Evolutionary conservation across 2,113 vertebrate species (phyloP).

Genomic region (Tonatia bakeri): DNA sequence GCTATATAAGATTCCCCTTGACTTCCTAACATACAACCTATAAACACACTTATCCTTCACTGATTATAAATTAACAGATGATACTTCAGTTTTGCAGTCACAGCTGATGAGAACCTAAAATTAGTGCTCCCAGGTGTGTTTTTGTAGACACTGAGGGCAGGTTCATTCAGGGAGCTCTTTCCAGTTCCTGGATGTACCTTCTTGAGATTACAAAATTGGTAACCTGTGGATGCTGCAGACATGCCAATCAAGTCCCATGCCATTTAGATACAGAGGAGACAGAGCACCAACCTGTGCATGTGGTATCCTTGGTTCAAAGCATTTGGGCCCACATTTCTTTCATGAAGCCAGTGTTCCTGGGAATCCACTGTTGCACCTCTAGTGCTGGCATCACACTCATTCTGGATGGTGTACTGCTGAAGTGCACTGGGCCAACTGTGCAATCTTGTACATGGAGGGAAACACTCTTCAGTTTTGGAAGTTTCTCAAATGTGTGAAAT

Average conservation of each 20-base stretch:
- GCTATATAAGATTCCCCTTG: conserved; percentile 18
- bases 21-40: conserved; percentile 53
- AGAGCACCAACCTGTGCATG: background rate
- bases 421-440: background rate
- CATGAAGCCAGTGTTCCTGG: background rate
- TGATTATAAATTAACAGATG: conserved; percentile 68
- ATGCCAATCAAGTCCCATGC: background rate
- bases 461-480: background rate
- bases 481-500: conserved; percentile 10
- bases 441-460: background rate
- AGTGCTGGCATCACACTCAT: background rate
- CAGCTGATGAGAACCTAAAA: conserved; percentile 75
- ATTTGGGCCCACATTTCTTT: background rate
- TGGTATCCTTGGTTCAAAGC: background rate
- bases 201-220: conserved; percentile 3
- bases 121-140: conserved; percentile 73
- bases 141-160: conserved; percentile 31
- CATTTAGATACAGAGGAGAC: background rate
- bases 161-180: conserved; percentile 47
- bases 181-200: background rate
- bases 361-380: background rate
- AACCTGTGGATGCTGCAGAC: background rate
- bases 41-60: conserved; percentile 59
- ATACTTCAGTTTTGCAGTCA: conserved; percentile 74
- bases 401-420: background rate